These are phyloP conservation scores for Allochrocebus solatus DNA, from an alignment of 2,797 vertebrate genomes.

Conservation along the genomic window DNA sequence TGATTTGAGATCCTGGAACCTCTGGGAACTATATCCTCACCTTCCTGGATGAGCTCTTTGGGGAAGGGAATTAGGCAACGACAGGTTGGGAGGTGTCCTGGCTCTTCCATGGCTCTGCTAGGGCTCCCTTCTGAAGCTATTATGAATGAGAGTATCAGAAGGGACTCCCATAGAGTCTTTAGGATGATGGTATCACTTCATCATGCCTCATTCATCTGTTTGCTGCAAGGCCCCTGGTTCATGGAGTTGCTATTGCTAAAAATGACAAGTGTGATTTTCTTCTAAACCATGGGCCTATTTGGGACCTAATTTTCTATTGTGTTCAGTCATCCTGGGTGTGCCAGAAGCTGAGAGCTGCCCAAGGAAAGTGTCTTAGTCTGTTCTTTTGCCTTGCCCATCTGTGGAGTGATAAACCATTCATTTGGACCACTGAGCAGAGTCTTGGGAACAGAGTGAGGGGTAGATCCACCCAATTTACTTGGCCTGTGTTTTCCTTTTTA, in stretches of 20 bases:
- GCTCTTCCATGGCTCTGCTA: not conserved
- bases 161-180: not conserved
- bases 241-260: constrained; percentile 60
- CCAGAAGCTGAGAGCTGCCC: constrained; percentile 43
- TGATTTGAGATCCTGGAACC: not conserved
- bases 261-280: constrained; percentile 74
- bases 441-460: not conserved
- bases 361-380: constrained; percentile 29
- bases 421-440: not conserved
- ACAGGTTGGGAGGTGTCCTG: not conserved
- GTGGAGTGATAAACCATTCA: not conserved
- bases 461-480: not conserved
- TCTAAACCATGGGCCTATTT: constrained; percentile 43
- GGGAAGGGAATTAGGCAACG: not conserved
- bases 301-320: constrained; percentile 59
- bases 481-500: not conserved
- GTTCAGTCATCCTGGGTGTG: constrained; percentile 43
- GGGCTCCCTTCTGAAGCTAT: not conserved
- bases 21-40: not conserved
- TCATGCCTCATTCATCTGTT: constrained; percentile 36
- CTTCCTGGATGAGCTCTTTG: constrained; percentile 3
- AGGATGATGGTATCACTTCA: not conserved
- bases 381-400: not conserved
- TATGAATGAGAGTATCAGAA: not conserved
- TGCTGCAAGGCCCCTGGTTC: constrained; percentile 37